These are phyloP conservation scores for Ailurus styani DNA, from an alignment of 2,113 vertebrate genomes.

Conservation along the genomic window DNA sequence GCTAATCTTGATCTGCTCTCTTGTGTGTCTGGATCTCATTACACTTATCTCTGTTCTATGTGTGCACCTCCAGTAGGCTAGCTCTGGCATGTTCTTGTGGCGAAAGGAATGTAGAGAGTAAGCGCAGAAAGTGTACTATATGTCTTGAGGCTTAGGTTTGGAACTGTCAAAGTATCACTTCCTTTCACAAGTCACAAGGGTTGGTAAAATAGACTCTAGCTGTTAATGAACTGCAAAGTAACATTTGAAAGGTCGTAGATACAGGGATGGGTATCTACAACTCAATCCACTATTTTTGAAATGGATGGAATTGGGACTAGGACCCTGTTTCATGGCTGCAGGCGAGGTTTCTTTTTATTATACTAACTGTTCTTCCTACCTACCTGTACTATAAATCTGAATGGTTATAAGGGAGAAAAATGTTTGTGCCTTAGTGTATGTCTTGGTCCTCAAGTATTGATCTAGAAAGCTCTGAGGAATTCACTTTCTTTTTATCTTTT, in stretches of 20 bases:
- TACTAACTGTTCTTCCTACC: not conserved
- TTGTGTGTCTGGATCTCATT: not conserved
- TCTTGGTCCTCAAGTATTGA: not conserved
- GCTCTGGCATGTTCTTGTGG: not conserved
- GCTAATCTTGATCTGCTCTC: not conserved
- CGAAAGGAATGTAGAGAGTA: not conserved
- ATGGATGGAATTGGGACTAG: not conserved
- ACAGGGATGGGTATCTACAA: not conserved
- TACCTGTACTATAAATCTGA: not conserved
- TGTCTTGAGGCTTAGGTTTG: not conserved
- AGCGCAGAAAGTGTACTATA: not conserved
- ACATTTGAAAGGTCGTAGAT: not conserved
- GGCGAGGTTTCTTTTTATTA: not conserved
- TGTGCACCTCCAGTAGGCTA: not conserved
- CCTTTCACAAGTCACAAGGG: not conserved
- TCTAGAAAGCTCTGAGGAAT: not conserved
- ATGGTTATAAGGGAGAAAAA: not conserved
- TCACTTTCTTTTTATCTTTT: slow-evolving; percentile 10
- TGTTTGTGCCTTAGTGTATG: not conserved
- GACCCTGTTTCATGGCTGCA: not conserved
- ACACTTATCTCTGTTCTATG: not conserved
- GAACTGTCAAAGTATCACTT: not conserved
- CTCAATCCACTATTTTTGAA: not conserved
- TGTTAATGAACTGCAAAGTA: not conserved
- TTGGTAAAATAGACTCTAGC: not conserved